Conservation (phyloP, 2,113 vertebrate genomes). For the Myrmophylax atrothorax region DNA sequence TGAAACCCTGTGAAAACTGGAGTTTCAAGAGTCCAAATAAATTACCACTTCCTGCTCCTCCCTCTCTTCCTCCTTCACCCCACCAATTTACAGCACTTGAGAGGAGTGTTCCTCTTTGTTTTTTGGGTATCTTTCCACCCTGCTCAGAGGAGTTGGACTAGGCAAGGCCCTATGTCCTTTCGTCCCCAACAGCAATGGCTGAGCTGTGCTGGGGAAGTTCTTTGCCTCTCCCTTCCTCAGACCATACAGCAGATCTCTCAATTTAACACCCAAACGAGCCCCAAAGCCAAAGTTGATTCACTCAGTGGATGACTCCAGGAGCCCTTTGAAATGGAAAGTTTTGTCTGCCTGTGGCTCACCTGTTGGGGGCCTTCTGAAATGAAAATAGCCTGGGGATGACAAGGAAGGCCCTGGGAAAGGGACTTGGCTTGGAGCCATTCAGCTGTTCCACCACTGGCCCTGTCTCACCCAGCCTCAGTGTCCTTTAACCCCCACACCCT, state of each 20-base stretch:
- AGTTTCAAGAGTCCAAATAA: conserved; percentile 7
- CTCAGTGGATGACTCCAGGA: neutral
- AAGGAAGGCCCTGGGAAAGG: neutral
- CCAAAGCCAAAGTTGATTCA: neutral
- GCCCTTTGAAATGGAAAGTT: neutral
- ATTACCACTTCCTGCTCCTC: conserved; percentile 39
- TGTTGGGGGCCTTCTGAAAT: neutral
- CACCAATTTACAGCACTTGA: neutral
- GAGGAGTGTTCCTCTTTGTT: neutral
- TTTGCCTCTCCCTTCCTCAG: neutral
- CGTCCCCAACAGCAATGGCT: neutral
- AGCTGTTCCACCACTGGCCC: neutral
- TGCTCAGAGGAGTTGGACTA: neutral
- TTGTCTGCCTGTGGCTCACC: neutral
- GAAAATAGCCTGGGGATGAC: neutral
- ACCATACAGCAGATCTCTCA: neutral
- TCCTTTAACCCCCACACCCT: neutral
- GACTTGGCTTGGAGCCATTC: neutral
- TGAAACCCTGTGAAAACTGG: neutral
- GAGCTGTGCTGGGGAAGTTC: neutral
- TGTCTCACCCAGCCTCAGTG: neutral
- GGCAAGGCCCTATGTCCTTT: neutral
- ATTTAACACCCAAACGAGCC: neutral
- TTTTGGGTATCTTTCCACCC: neutral
- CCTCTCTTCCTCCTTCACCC: neutral